phyloP scores from a whole-genome alignment of 2,888 invertebrate species.

The Chrysolina oricalcia region DNA sequence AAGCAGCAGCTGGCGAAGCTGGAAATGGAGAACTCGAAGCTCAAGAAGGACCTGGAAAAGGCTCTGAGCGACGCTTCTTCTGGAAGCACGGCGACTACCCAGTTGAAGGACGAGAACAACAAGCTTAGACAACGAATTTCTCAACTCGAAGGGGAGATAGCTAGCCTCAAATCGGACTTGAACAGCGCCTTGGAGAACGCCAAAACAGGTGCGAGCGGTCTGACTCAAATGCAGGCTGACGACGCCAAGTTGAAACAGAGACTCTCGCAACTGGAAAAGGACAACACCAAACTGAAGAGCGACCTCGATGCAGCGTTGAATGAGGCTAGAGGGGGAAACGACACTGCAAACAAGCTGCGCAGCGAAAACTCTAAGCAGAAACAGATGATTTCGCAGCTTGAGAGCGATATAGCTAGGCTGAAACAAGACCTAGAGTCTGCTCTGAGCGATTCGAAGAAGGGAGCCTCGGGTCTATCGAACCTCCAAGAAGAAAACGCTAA shows the following conservation, averaged over 20 bases:
- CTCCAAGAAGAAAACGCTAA: slow-evolving; percentile 41
- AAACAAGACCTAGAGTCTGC: slow-evolving; percentile 48
- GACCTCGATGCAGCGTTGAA: slow-evolving; percentile 49
- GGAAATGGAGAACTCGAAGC: slow-evolving; percentile 44
- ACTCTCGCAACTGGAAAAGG: slow-evolving; percentile 56
- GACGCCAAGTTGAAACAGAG: slow-evolving; percentile 56
- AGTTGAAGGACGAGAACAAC: slow-evolving; percentile 50
- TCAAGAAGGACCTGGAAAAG: slow-evolving; percentile 46
- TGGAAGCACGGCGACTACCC: slow-evolving; percentile 6
- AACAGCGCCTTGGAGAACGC: slow-evolving; percentile 48
- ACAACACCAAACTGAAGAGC: slow-evolving; percentile 48
- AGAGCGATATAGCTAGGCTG: slow-evolving; percentile 51
- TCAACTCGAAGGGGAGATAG: slow-evolving; percentile 48
- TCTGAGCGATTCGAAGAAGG: slow-evolving; percentile 47
- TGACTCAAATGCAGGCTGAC: slow-evolving; percentile 51
- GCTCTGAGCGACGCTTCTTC: slow-evolving; percentile 36
- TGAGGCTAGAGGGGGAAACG: slow-evolving; percentile 40
- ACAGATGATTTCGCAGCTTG: slow-evolving; percentile 49
- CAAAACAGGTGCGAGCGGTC: slow-evolving; percentile 37
- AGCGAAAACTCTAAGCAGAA: slow-evolving; percentile 55
- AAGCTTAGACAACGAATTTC: slow-evolving; percentile 45
- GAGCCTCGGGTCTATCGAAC: slow-evolving; percentile 28
- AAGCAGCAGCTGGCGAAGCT: slow-evolving; percentile 43
- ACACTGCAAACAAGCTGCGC: slow-evolving; percentile 42
- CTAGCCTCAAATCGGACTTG: slow-evolving; percentile 45